Conservation (phyloP, 1,140 invertebrate genomes). For the Palaemon carinicauda region DNA sequence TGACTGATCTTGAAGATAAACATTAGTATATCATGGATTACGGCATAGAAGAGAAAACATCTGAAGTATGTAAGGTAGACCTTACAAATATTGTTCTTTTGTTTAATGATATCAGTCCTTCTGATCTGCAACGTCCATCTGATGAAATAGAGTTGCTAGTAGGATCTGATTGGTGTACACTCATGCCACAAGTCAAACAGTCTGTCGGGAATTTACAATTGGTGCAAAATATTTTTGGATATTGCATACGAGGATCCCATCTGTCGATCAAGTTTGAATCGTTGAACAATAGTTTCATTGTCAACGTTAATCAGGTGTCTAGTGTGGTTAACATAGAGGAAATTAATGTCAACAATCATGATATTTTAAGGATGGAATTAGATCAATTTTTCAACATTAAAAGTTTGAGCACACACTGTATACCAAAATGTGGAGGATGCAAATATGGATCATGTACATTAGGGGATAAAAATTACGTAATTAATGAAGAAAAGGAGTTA, state of each 20-base stretch:
- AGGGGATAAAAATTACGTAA: conserved; percentile 23
- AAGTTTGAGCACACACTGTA: not conserved
- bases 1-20: no score
- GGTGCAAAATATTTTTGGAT: not conserved
- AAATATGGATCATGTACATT: no score
- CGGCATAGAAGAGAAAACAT: conserved; percentile 12
- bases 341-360: not conserved
- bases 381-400: not conserved
- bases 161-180: not conserved
- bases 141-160: conserved; percentile 7
- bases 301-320: no score
- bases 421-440: conserved; percentile 16
- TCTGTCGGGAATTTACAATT: not conserved
- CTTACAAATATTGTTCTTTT: not conserved
- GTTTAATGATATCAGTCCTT: not conserved
- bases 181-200: no score
- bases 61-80: not conserved
- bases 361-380: not conserved
- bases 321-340: not conserved
- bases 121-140: not conserved
- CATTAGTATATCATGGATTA: no score
- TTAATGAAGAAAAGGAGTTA: conserved; percentile 30
- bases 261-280: not conserved
- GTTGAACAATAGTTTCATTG: not conserved
- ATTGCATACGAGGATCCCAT: not conserved